These are phyloP conservation scores for Vollenhovia emeryi DNA, from an alignment of 1,140 invertebrate species.

Conservation along the genomic window DNA sequence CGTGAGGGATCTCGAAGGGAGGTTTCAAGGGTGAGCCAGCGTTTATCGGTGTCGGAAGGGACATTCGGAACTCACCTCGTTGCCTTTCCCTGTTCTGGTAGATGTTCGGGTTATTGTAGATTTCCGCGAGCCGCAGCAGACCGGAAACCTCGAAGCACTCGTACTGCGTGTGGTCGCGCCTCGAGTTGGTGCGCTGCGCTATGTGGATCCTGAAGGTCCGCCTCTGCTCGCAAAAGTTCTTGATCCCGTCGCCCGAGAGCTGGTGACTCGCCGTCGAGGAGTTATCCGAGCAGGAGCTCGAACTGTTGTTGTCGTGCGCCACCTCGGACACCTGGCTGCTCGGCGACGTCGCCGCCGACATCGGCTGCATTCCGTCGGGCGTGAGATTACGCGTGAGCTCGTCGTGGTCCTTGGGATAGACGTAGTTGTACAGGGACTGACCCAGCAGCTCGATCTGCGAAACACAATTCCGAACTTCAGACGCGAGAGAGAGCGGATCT, in stretches of 20 bases:
- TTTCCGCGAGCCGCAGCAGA: constrained; percentile 81
- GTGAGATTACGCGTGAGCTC: constrained; percentile 89
- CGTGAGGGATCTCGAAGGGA: constrained; percentile 61
- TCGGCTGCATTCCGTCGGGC: constrained; percentile 81
- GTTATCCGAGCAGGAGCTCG: constrained; percentile 78
- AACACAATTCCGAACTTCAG: constrained; percentile 15
- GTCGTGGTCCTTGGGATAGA: constrained; percentile 91
- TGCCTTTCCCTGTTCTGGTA: constrained; percentile 65
- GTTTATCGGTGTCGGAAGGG: not conserved
- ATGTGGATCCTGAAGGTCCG: constrained; percentile 87
- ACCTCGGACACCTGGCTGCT: constrained; percentile 74
- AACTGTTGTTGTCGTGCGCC: constrained; percentile 83
- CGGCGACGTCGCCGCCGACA: constrained; percentile 77
- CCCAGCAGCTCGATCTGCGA: constrained; percentile 94
- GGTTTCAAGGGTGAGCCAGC: constrained; percentile 60
- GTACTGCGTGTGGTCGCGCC: constrained; percentile 86
- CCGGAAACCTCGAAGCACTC: constrained; percentile 86
- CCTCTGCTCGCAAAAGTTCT: constrained; percentile 78
- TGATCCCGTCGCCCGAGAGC: constrained; percentile 75
- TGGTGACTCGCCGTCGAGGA: constrained; percentile 79
- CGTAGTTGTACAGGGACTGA: constrained; percentile 92
- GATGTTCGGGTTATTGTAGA: constrained; percentile 67
- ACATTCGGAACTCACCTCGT: constrained; percentile 69
- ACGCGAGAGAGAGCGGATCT: not conserved
- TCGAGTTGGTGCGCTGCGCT: constrained; percentile 84